Evolutionary conservation across 2,113 vertebrate species (phyloP).

Genomic region (Nematolebias whitei): DNA sequence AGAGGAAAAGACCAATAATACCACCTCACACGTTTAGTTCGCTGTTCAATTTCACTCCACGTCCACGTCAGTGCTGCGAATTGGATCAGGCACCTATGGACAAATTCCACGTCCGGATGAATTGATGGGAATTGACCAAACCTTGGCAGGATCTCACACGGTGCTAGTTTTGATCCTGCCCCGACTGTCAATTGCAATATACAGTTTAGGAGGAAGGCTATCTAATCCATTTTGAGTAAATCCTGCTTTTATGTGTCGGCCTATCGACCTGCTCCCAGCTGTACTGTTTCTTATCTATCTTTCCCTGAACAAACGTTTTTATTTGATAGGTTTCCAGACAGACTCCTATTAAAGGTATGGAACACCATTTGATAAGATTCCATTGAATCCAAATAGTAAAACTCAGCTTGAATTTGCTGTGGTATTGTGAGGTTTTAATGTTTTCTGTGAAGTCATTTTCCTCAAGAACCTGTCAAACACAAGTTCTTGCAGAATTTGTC

Average conservation of each 20-base stretch:
- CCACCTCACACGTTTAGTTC: slow-evolving; percentile 44
- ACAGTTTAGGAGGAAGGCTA: slow-evolving; percentile 56
- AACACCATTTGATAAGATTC: slow-evolving; percentile 32
- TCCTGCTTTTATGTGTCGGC: slow-evolving; percentile 49
- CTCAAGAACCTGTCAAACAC: neutral
- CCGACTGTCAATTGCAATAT: slow-evolving; percentile 66
- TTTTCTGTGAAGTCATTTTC: neutral
- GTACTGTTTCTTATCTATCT: slow-evolving; percentile 47
- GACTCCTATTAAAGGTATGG: slow-evolving; percentile 23
- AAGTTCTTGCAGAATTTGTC: neutral
- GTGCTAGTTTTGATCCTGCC: slow-evolving; percentile 52
- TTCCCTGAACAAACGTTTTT: slow-evolving; percentile 54
- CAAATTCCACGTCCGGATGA: slow-evolving; percentile 71
- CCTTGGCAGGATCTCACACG: slow-evolving; percentile 47
- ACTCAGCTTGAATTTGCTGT: slow-evolving; percentile 6
- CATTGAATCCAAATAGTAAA: slow-evolving; percentile 27
- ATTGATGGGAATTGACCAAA: slow-evolving; percentile 75
- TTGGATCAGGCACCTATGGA: slow-evolving; percentile 74
- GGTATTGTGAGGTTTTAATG: neutral
- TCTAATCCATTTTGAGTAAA: slow-evolving; percentile 71
- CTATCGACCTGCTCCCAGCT: slow-evolving; percentile 56
- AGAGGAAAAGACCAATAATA: slow-evolving; percentile 74
- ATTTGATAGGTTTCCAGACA: slow-evolving; percentile 51
- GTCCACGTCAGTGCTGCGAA: slow-evolving; percentile 58
- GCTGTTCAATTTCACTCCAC: slow-evolving; percentile 70